Percentiles rank a stretch among this genome's conserved stretches.
phyloP scores from a whole-genome alignment of 2,797 vertebrate genomes.

The Benthosema pterotum region DNA sequence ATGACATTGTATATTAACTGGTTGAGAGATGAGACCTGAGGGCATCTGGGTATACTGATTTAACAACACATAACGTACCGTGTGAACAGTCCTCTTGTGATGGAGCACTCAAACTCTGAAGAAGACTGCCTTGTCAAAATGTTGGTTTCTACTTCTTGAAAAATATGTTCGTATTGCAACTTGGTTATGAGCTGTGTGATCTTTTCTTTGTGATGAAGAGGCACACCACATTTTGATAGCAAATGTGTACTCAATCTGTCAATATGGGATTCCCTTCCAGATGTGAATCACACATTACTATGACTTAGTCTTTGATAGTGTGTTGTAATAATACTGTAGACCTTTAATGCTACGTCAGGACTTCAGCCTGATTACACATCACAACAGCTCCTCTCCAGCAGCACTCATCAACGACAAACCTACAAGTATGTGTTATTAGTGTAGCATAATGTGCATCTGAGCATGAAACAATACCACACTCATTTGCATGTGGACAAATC shows the following conservation, averaged over 20 bases:
- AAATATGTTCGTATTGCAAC: too few species aligned
- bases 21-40: too few species aligned
- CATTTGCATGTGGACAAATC: background rate
- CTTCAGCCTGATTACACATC: constrained; percentile 52
- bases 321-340: constrained; percentile 45
- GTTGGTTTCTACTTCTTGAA: too few species aligned
- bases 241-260: background rate
- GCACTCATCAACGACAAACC: constrained; percentile 16
- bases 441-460: background rate
- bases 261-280: constrained; percentile 38
- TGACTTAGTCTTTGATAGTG: constrained; percentile 37
- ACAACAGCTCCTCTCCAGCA: constrained; percentile 17
- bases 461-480: background rate
- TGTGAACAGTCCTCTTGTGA: background rate
- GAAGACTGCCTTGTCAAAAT: too few species aligned
- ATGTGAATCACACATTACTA: constrained; percentile 45
- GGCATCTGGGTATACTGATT: too few species aligned
- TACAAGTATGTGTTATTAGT: background rate
- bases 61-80: too few species aligned
- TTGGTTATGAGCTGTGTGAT: too few species aligned
- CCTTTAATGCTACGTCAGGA: constrained; percentile 54
- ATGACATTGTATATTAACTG: background rate
- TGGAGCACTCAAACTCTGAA: background rate
- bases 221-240: too few species aligned
- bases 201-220: too few species aligned